Conservation (phyloP, 2,113 vertebrate species). For the Oncorhynchus nerka region DNA sequence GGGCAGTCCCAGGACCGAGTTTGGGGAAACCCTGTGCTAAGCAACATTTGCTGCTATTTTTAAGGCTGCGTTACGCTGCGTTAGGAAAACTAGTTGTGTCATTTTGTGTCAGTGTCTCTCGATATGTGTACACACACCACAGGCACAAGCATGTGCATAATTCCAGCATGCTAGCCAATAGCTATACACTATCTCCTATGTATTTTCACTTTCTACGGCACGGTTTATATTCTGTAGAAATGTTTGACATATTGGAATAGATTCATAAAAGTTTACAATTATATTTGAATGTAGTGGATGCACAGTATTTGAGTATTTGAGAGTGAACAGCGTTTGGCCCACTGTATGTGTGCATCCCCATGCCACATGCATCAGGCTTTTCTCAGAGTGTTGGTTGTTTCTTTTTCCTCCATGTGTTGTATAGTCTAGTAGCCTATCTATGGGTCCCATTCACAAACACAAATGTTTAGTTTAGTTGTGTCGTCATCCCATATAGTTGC, state of each 20-base stretch:
- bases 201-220: not conserved
- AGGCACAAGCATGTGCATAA: no score
- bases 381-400: conserved; percentile 71
- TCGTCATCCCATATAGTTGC: not conserved
- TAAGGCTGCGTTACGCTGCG: not conserved
- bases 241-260: conserved; percentile 12
- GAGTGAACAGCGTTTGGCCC: not conserved
- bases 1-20: not conserved
- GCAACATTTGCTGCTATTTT: conserved; percentile 24
- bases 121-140: no score
- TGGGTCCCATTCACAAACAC: conserved; percentile 7
- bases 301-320: not conserved
- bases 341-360: conserved; percentile 9
- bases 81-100: not conserved
- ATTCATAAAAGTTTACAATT: not conserved
- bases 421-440: conserved; percentile 14
- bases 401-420: conserved; percentile 61
- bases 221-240: conserved; percentile 5
- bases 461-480: conserved; percentile 1
- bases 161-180: no score
- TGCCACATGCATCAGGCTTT: conserved; percentile 34
- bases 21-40: not conserved
- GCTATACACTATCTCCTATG: not conserved
- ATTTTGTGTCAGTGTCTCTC: not conserved
- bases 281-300: not conserved